Conservation (phyloP, 2,113 vertebrate genomes). For the Triplophysa tibetana region DNA sequence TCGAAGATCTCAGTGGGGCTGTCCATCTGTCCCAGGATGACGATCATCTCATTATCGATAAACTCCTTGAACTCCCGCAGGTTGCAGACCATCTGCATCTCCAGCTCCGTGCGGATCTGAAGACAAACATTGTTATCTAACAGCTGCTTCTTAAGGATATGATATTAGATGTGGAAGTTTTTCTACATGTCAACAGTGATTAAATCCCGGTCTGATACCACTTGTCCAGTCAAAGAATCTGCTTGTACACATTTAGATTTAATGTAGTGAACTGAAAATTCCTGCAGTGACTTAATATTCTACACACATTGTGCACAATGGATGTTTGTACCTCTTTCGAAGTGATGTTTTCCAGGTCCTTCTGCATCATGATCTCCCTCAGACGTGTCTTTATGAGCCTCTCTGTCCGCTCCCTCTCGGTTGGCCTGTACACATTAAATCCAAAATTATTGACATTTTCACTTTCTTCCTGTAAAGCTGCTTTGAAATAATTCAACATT, state of each 20-base stretch:
- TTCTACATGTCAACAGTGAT: too few species aligned
- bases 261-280: too few species aligned
- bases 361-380: slow-evolving; percentile 99
- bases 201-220: too few species aligned
- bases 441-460: background rate
- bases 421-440: slow-evolving; percentile 78
- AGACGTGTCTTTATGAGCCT: slow-evolving; percentile 91
- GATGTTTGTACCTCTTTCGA: slow-evolving; percentile 88
- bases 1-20: slow-evolving; percentile 97
- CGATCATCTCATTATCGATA: slow-evolving; percentile 98
- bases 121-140: background rate
- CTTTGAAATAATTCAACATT: too few species aligned
- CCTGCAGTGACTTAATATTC: background rate
- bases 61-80: slow-evolving; percentile 96
- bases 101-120: slow-evolving; percentile 95
- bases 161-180: too few species aligned
- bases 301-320: background rate
- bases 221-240: background rate
- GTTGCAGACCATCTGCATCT: slow-evolving; percentile 98
- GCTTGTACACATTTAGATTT: background rate
- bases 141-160: background rate
- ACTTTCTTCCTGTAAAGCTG: too few species aligned
- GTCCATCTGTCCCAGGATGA: slow-evolving; percentile 98
- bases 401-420: slow-evolving; percentile 92
- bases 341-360: slow-evolving; percentile 96